Base-by-base conservation (phyloP, 1,140 invertebrate genomes). In the Sinella curviseta region DNA sequence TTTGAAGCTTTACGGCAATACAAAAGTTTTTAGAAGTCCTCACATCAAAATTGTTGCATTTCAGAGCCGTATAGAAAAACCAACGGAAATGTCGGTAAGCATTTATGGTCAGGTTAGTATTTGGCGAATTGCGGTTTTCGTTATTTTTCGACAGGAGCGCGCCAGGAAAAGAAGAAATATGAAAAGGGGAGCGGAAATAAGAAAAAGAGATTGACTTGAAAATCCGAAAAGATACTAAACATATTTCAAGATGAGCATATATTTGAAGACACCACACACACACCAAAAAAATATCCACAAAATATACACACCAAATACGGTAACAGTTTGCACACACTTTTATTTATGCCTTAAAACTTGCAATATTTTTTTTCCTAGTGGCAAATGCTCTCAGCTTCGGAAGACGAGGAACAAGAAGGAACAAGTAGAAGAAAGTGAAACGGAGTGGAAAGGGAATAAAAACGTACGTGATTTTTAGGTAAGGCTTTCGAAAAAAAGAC, bases 121-220 rank as follows among this genome's bases (percentile, higher is more conserved):
- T n/a, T n/a, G n/a, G n/a, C n/a, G n/a, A n/a, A n/a, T n/a, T n/a
- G 8, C 39, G 39, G 39, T 8, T 48, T 48, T 48, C 39, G 20
- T 20, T 48, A 12, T 20, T 12, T 48, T 48, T 48, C 20, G 39
- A 12, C 39, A 20, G 39, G 8, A 48, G 39, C 39, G 8, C n/a
- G n/a, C n/a, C n/a, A n/a, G n/a, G n/a, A 48, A 48, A 48, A 48
- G 20, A 48, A 20, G 20, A 48, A 48, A 48, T 48, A 48, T 48
- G 39, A 48, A 48, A 48, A 48, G 39, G 20, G 39, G 39, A 20
- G 39, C 8, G 24, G 57, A 60, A n/a, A 26, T 14, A 60, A 60
- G 8, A 26, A n/a, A 60, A 60, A 60, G 57, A 60, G 57, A 60
- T 60, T 60, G 57, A 60, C 57, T 60, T 60, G 57, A 60, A 60